Percentiles rank a stretch among this genome's conserved stretches.
phyloP scores from a whole-genome alignment of 2,888 invertebrate species.

The Tenthredo distinguenda region DNA sequence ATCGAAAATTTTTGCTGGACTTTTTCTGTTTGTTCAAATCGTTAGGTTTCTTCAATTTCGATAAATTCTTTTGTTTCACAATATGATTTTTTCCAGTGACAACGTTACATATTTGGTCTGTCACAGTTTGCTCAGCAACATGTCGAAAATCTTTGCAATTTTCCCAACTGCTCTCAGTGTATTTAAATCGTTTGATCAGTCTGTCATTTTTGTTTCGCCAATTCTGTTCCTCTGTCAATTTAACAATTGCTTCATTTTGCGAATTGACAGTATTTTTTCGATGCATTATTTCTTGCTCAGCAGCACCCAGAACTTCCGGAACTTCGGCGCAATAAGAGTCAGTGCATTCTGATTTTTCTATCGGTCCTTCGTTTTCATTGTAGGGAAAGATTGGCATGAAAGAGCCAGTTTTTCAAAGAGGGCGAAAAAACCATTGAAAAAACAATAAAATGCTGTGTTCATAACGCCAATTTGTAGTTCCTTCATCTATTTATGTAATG shows the following conservation, averaged over 20 bases:
- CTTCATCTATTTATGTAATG: no score
- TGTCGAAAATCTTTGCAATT: neutral
- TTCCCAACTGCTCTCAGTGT: neutral
- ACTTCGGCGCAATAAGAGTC: neutral
- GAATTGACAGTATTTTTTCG: neutral
- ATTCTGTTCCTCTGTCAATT: slow-evolving; percentile 43
- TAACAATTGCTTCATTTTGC: neutral
- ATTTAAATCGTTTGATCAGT: slow-evolving; percentile 14
- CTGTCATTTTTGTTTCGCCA: slow-evolving; percentile 44
- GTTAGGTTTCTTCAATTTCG: neutral
- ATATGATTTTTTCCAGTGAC: neutral
- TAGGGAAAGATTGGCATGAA: no score
- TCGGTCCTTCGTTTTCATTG: neutral
- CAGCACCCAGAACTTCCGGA: neutral
- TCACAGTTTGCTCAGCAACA: slow-evolving; percentile 14
- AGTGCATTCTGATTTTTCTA: neutral
- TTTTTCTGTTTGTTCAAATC: neutral
- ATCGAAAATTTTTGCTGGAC: slow-evolving; percentile 10
- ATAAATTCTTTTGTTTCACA: neutral
- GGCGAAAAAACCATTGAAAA: no score
- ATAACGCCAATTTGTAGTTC: no score
- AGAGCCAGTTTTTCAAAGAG: no score
- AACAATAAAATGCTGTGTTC: no score
- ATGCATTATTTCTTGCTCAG: neutral
- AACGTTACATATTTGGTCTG: slow-evolving; percentile 4